Conservation (phyloP, 2,113 vertebrate genomes). For the Uria aalge region DNA sequence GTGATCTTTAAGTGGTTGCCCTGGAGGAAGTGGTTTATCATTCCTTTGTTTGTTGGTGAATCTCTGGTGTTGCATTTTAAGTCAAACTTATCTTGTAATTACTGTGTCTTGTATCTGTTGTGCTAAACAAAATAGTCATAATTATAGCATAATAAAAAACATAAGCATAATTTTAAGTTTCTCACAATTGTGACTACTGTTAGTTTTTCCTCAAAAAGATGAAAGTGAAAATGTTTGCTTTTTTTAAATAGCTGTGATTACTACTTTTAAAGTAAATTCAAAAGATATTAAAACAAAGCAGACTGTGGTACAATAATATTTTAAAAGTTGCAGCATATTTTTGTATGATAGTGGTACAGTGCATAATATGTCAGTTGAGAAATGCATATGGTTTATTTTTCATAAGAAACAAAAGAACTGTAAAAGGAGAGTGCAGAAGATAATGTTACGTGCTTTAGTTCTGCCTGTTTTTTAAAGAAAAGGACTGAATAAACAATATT, state of each 20-base stretch:
- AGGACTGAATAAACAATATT: neutral
- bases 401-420: neutral
- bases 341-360: neutral
- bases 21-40: neutral
- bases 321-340: neutral
- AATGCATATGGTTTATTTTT: neutral
- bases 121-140: neutral
- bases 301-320: neutral
- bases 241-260: neutral
- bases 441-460: neutral
- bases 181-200: neutral
- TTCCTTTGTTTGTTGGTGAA: neutral
- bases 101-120: neutral
- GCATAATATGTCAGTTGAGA: neutral
- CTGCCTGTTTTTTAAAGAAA: neutral
- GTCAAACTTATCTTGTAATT: neutral
- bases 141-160: neutral
- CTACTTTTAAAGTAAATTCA: neutral
- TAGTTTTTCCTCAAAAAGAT: neutral
- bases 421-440: neutral
- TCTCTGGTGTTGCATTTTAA: neutral
- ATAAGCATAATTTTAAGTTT: neutral
- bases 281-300: neutral
- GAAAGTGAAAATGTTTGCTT: neutral
- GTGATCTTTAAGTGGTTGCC: neutral